A percentile compares a stretch with the other conserved stretches of the same genome.
Conservation (phyloP, 2,797 vertebrate species). For the Halcyon smyrnensis region DNA sequence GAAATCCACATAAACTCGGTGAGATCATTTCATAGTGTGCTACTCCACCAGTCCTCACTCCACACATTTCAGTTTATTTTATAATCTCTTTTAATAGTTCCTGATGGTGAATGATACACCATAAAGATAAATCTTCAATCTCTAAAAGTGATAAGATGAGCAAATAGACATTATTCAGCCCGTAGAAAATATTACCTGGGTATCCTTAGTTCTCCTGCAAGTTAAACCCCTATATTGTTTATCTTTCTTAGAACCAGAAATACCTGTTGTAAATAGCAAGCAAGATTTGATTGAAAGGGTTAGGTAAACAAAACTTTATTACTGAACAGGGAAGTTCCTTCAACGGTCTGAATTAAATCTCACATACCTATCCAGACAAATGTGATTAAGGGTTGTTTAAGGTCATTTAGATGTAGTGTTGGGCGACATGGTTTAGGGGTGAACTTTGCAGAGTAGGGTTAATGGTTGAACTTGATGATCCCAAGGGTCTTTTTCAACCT, state of each 20-base stretch:
- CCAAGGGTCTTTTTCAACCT: too few relatives aligned
- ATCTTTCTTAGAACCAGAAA: constrained; percentile 11
- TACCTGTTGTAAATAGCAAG: not conserved
- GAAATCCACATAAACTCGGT: not conserved
- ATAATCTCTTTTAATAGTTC: not conserved
- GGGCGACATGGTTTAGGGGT: too few relatives aligned
- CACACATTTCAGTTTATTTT: not conserved
- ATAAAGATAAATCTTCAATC: not conserved
- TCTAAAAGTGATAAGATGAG: not conserved
- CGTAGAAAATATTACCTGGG: not conserved
- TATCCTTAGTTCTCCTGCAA: not conserved
- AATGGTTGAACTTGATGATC: too few relatives aligned
- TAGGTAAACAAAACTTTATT: not conserved
- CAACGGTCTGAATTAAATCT: not conserved
- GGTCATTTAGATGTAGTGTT: too few relatives aligned
- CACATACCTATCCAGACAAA: not conserved
- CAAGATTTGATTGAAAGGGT: not conserved
- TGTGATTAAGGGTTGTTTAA: not conserved
- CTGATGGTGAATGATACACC: not conserved
- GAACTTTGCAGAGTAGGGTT: too few relatives aligned
- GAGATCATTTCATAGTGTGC: not conserved
- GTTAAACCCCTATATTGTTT: not conserved
- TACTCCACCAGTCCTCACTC: not conserved
- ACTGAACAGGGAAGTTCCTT: not conserved
- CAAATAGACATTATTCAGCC: not conserved